Conservation (phyloP, 1,140 invertebrate species). For the Trichoplusia ni region DNA sequence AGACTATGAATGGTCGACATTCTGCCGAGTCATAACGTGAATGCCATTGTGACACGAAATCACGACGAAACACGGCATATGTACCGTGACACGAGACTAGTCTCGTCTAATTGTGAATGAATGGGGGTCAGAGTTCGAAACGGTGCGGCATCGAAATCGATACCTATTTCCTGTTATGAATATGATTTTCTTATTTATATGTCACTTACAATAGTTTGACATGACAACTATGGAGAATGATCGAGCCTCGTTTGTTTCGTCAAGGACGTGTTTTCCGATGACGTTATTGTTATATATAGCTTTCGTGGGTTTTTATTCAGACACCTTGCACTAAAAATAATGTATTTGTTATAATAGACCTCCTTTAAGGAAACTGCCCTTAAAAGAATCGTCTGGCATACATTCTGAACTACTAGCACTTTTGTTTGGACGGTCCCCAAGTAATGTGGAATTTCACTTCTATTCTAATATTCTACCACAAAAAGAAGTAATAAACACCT, state of each 20-base stretch:
- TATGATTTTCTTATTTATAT: slow-evolving; percentile 47
- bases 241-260: slow-evolving; percentile 9
- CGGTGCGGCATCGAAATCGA: slow-evolving; percentile 45
- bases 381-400: too few relatives aligned
- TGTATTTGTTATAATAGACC: too few relatives aligned
- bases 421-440: too few relatives aligned
- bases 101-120: slow-evolving; percentile 79
- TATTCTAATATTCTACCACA: too few relatives aligned
- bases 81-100: slow-evolving; percentile 64
- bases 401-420: too few relatives aligned
- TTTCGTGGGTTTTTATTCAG: too few relatives aligned
- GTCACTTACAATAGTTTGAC: slow-evolving; percentile 12
- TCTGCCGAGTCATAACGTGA: slow-evolving; percentile 72
- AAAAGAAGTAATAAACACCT: slow-evolving; percentile 12
- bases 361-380: too few relatives aligned
- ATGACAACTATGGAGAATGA: too few relatives aligned
- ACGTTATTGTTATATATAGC: too few relatives aligned
- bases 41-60: slow-evolving; percentile 75
- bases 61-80: slow-evolving; percentile 62
- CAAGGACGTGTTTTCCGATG: slow-evolving; percentile 1
- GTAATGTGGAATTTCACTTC: too few relatives aligned
- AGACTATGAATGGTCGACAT: slow-evolving; percentile 68
- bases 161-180: slow-evolving; percentile 65
- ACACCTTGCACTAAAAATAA: too few relatives aligned
- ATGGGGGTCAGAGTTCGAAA: slow-evolving; percentile 72